Conservation (phyloP, 2,888 invertebrate species). For the Limnephilus rhombicus region DNA sequence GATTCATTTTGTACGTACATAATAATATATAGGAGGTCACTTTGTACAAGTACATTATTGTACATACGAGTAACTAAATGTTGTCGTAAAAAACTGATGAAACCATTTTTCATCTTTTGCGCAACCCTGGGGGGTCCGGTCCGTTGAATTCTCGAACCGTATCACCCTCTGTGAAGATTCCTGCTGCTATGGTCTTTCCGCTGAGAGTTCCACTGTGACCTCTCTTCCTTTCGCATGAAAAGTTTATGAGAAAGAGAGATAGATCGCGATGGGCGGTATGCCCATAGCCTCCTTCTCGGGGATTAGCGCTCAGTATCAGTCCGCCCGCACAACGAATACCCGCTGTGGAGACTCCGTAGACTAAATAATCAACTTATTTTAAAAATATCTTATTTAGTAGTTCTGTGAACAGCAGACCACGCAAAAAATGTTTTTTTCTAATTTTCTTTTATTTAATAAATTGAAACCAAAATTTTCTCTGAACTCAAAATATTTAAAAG, state of each 20-base stretch:
- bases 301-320: neutral
- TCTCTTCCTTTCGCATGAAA: neutral
- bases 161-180: neutral
- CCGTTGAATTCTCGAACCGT: neutral
- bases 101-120: neutral
- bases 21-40: neutral
- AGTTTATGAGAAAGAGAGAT: neutral
- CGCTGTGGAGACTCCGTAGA: neutral
- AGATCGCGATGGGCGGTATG: neutral
- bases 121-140: neutral
- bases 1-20: neutral
- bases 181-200: neutral
- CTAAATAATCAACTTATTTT: neutral
- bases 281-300: neutral
- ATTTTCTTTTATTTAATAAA: no score
- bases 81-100: conserved; percentile 1
- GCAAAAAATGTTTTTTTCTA: no score
- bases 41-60: neutral
- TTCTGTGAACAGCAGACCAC: neutral
- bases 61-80: neutral
- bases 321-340: neutral
- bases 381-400: neutral
- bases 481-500: no score
- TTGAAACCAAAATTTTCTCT: no score
- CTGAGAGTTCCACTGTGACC: neutral